These are phyloP conservation scores for Acleris emargana DNA, from an alignment of 2,888 invertebrate species.

Conservation along the genomic window DNA sequence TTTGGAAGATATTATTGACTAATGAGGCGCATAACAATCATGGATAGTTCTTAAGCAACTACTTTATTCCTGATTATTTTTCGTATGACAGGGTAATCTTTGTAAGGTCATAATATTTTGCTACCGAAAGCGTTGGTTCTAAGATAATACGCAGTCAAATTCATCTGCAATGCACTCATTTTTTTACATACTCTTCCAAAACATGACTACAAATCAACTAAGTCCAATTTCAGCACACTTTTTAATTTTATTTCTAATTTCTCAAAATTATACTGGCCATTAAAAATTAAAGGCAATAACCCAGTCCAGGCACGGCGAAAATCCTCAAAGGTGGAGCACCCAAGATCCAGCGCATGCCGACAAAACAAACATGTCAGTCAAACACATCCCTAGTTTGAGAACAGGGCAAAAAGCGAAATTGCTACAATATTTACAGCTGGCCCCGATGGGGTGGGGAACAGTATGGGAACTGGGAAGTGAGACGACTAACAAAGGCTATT, in stretches of 20 bases:
- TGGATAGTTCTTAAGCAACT: no score
- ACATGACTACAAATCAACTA: no score
- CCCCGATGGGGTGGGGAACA: constrained; percentile 43
- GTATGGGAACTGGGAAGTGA: constrained; percentile 26
- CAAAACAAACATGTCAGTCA: constrained; percentile 65
- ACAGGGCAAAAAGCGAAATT: constrained; percentile 70
- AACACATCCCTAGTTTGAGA: constrained; percentile 66
- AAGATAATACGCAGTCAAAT: no score
- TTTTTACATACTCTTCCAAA: no score
- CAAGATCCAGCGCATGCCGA: constrained; percentile 40
- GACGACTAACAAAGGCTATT: not conserved
- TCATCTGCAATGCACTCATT: no score
- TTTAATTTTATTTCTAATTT: not conserved
- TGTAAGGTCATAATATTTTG: no score
- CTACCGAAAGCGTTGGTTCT: no score
- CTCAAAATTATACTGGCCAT: not conserved
- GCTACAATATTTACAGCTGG: constrained; percentile 77
- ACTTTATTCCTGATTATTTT: no score
- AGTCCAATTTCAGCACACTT: not conserved
- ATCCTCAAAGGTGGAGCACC: constrained; percentile 33
- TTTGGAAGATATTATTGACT: no score
- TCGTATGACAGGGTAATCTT: no score
- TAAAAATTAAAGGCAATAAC: constrained; percentile 34
- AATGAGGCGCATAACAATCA: no score
- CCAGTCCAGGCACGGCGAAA: constrained; percentile 22